Evolutionary conservation across 2,113 vertebrate genomes (phyloP).

Genomic region (Aspidoscelis tigris): DNA sequence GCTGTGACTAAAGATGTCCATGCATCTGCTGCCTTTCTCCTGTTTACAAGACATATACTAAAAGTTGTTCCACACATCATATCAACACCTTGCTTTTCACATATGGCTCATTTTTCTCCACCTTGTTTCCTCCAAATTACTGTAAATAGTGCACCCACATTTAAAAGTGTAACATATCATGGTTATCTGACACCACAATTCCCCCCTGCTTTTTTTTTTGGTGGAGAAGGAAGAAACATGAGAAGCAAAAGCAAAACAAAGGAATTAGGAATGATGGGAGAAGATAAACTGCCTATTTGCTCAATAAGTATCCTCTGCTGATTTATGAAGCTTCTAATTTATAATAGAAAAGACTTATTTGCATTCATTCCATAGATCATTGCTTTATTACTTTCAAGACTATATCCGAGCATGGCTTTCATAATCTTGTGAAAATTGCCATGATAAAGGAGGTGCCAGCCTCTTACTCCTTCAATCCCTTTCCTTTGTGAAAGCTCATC

Average conservation of each 20-base stretch:
- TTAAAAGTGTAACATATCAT: neutral
- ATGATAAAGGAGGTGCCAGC: slow-evolving; percentile 71
- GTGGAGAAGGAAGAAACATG: no score
- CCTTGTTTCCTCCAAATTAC: no score
- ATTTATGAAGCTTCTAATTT: neutral
- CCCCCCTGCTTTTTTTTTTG: neutral
- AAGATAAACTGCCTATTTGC: neutral
- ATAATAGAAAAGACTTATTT: slow-evolving; percentile 58
- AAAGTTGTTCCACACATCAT: no score
- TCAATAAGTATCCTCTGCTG: neutral
- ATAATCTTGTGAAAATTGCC: slow-evolving; percentile 71
- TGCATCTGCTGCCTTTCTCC: no score
- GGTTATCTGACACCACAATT: no score
- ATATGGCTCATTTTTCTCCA: no score
- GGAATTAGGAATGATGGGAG: neutral
- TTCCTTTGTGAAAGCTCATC: slow-evolving; percentile 55
- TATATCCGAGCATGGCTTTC: slow-evolving; percentile 71
- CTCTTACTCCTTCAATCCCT: slow-evolving; percentile 42
- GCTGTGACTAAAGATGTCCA: no score
- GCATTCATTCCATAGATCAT: slow-evolving; percentile 59
- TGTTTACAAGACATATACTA: no score
- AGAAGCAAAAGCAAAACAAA: neutral
- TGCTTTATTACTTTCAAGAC: slow-evolving; percentile 63
- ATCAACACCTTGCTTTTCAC: no score
- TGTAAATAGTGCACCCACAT: slow-evolving; percentile 16